A percentile compares a stretch with the other conserved stretches of the same genome.
Evolutionary conservation across 2,888 invertebrate genomes (phyloP).

Genomic region (Anticlea derivata): DNA sequence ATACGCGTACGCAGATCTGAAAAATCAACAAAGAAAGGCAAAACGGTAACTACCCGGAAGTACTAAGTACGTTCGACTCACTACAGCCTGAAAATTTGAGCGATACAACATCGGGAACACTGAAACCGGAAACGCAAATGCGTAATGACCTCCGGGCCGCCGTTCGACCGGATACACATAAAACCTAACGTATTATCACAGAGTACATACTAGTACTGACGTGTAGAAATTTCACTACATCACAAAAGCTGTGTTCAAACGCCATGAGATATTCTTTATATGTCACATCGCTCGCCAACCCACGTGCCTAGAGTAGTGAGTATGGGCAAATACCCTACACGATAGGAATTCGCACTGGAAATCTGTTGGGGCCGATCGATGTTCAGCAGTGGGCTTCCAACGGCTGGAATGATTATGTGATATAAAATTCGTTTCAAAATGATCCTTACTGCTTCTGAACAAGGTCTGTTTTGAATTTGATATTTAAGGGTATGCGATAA

Average conservation of each 20-base stretch:
- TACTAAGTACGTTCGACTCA: constrained; percentile 37
- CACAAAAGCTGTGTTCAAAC: no score
- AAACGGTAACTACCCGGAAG: constrained; percentile 34
- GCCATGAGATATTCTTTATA: no score
- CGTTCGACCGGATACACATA: constrained; percentile 45
- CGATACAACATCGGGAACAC: constrained; percentile 31
- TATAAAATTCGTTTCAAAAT: no score
- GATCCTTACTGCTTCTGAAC: no score
- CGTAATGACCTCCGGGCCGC: constrained; percentile 47
- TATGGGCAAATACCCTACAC: no score
- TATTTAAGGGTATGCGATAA: no score
- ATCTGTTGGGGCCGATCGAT: no score
- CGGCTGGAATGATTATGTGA: no score
- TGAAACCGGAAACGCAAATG: constrained; percentile 44
- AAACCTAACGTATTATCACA: constrained; percentile 41
- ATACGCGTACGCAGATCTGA: neutral
- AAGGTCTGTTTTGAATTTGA: no score
- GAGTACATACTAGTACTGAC: neutral
- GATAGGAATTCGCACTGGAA: no score
- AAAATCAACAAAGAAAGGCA: constrained; percentile 11
- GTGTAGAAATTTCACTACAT: neutral
- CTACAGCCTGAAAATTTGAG: constrained; percentile 39
- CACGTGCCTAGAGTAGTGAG: no score
- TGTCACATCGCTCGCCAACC: neutral
- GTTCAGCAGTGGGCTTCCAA: no score